Evolutionary conservation across 2,113 vertebrate species (phyloP), one percentile per base, ranked within the genome.

Genomic region (Emydura subglobosa): DNA sequence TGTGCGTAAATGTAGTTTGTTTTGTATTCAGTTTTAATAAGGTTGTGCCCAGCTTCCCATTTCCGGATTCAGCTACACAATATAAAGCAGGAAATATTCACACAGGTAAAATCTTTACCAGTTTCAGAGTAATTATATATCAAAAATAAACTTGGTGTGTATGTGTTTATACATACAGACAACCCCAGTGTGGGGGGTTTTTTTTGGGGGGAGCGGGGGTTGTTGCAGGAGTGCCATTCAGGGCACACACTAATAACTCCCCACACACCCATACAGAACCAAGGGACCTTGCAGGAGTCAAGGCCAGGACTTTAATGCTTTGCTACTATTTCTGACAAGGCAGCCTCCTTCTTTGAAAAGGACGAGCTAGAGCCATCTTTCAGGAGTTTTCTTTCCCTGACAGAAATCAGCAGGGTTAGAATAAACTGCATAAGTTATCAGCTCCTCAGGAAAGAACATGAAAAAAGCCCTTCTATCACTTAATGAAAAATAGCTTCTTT

Each of bases 401-500:
- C 99, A 99, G 99, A 99, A 99, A 99, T 99, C 99, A 99, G 99
- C 98, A 98, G 98, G 99, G 99, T 99, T 99, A 99, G 99, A 99
- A 99, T 99, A 99, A 99, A 99, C 99, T 98, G 99, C 99, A 99
- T 99, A 99, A 99, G 99, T 99, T 99, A 99, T 99, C 99, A 99
- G 98, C 99, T 99, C 99, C 99, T 99, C 99, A 99, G 99, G 99
- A 99, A 99, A 99, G 99, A 99, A 99, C 98, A 98, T 98, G 98
- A 99, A 99, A 98, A 98, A 98, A 98, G 99, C 99, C 99, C 99
- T 99, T 99, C 99, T 99, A 99, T 99, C 99, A 99, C 99, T 99
- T 99, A 99, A 99, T 99, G 99, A 99, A 99, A 99, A 99, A 99
- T 99, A 99, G 99, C 99, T 99, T 99, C 98, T 99, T 99, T 99